Percentiles rank a stretch among this genome's conserved stretches.
Evolutionary conservation across 2,888 invertebrate genomes (phyloP).

Genomic region (Odontothrips loti): DNA sequence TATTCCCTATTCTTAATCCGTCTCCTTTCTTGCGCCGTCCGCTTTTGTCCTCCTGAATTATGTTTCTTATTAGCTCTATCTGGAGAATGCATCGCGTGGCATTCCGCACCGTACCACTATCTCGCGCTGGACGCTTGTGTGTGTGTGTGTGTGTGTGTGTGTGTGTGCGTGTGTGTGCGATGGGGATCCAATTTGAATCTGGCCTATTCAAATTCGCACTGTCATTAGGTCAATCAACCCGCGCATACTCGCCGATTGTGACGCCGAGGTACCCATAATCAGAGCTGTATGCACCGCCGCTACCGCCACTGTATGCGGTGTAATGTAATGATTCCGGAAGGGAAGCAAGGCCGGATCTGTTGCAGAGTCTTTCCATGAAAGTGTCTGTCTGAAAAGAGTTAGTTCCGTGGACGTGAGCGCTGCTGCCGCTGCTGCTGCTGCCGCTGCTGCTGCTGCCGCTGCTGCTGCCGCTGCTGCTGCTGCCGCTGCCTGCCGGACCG

Average conservation of each 20-base stretch:
- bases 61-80: constrained; percentile 26
- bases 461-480: too few relatives aligned
- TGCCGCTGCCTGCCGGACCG: too few relatives aligned
- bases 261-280: too few relatives aligned
- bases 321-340: not conserved
- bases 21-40: not conserved
- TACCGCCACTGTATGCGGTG: not conserved
- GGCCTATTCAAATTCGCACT: constrained; percentile 6
- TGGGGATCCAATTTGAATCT: constrained; percentile 11
- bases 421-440: too few relatives aligned
- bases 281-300: not conserved
- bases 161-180: not conserved
- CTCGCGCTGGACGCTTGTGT: not conserved
- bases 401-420: too few relatives aligned
- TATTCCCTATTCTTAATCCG: constrained; percentile 25
- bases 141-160: not conserved
- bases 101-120: not conserved
- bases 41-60: constrained; percentile 18
- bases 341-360: not conserved
- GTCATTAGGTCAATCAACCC: constrained; percentile 20
- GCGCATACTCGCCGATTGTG: not conserved
- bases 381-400: too few relatives aligned
- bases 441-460: too few relatives aligned
- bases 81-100: constrained; percentile 6
- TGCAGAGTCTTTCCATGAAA: too few relatives aligned